These are phyloP conservation scores for Noctua fimbriata DNA, from an alignment of 2,888 invertebrate species.

Conservation along the genomic window DNA sequence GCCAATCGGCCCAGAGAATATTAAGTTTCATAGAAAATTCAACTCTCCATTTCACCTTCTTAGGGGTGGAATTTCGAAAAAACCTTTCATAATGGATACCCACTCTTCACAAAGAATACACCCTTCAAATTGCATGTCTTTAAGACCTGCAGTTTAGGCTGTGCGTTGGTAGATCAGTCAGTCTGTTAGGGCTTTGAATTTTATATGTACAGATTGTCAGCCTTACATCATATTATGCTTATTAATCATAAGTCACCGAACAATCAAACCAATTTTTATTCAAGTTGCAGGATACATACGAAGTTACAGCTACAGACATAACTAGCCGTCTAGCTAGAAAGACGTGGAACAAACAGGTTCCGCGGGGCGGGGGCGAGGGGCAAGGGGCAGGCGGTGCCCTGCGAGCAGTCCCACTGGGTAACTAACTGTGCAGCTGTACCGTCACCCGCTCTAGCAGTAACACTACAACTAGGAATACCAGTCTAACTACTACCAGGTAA, in stretches of 20 bases:
- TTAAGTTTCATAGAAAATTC: no score
- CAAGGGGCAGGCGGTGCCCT: background rate
- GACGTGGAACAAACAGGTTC: conserved; percentile 23
- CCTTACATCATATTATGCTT: background rate
- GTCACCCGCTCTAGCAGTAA: background rate
- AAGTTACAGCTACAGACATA: conserved; percentile 1
- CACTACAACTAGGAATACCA: background rate
- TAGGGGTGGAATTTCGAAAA: no score
- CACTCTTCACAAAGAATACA: no score
- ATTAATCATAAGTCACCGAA: background rate
- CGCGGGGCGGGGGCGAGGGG: background rate
- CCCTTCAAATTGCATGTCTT: no score
- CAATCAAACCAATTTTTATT: background rate
- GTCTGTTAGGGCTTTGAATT: no score
- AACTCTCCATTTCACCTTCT: no score
- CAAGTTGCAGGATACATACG: background rate
- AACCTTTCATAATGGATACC: no score
- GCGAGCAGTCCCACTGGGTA: conserved; percentile 7
- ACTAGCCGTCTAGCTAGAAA: background rate
- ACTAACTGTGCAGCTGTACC: conserved; percentile 37
- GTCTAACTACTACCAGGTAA: background rate
- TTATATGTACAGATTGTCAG: no score
- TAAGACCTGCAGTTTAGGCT: no score
- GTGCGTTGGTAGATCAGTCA: no score
- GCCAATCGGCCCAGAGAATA: no score